These are phyloP conservation scores for Portevinia maculata DNA, from an alignment of 2,888 invertebrate species.

Conservation along the genomic window DNA sequence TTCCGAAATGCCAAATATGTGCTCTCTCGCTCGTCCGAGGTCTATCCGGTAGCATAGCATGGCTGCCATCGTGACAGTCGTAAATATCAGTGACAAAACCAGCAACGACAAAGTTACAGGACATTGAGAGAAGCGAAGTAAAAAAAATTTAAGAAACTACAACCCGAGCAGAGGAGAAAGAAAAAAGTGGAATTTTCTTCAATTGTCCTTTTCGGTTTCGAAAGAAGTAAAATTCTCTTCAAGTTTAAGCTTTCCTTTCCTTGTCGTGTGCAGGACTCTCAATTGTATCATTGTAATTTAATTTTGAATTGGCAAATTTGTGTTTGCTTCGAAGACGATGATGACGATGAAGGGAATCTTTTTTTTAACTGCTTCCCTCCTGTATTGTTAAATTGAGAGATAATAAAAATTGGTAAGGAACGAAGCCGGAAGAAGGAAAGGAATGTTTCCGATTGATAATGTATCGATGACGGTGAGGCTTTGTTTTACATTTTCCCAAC, in stretches of 20 bases:
- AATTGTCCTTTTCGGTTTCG: conserved; percentile 45
- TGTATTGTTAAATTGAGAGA: conserved; percentile 59
- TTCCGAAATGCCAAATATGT: conserved; percentile 61
- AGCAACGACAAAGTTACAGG: conserved; percentile 30
- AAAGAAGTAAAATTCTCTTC: conserved; percentile 25
- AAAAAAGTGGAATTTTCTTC: conserved; percentile 14
- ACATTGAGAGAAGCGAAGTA: neutral
- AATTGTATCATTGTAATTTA: conserved; percentile 69
- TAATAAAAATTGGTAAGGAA: conserved; percentile 55
- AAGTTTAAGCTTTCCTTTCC: too few species aligned
- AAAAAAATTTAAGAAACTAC: conserved; percentile 5
- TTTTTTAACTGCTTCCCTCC: neutral
- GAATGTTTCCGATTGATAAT: conserved; percentile 68
- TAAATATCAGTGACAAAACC: conserved; percentile 64
- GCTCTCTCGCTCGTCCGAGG: conserved; percentile 22
- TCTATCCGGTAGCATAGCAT: conserved; percentile 52
- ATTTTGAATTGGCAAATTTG: conserved; percentile 72
- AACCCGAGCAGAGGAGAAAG: conserved; percentile 1
- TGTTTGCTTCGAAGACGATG: conserved; percentile 47
- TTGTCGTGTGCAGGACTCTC: conserved; percentile 26
- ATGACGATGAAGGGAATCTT: conserved; percentile 18
- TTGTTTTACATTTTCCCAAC: conserved; percentile 52
- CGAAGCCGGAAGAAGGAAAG: conserved; percentile 60
- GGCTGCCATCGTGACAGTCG: conserved; percentile 36
- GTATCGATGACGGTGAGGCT: conserved; percentile 40